These are phyloP conservation scores for Camptogramma bilineatum DNA, from an alignment of 2,888 invertebrate genomes.

Conservation along the genomic window DNA sequence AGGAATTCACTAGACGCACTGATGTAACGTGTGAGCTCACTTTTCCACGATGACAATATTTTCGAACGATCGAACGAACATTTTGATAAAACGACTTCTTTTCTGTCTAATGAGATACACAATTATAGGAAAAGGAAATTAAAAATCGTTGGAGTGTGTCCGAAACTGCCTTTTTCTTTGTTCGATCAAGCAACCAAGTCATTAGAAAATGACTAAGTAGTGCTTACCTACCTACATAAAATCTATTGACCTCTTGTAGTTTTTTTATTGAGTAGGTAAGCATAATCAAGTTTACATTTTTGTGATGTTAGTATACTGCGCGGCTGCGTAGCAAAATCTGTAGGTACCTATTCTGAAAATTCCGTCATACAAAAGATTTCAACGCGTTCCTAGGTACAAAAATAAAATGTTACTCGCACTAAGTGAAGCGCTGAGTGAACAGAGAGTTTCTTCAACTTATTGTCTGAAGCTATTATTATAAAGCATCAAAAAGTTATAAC, in stretches of 20 bases:
- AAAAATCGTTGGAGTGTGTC: constrained; percentile 31
- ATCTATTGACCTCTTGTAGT: too few relatives aligned
- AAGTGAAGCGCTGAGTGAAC: background rate
- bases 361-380: background rate
- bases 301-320: too few relatives aligned
- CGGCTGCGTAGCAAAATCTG: too few relatives aligned
- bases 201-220: constrained; percentile 19
- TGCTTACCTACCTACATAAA: background rate
- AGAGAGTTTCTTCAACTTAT: background rate
- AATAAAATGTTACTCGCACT: background rate
- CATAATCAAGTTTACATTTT: too few relatives aligned
- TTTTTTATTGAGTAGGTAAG: too few relatives aligned
- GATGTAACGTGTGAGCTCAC: too few relatives aligned
- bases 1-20: too few relatives aligned
- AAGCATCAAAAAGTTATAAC: constrained; percentile 22
- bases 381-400: background rate
- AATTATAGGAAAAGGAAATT: constrained; percentile 38
- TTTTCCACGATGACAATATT: too few relatives aligned
- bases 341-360: background rate
- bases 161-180: constrained; percentile 19
- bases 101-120: constrained; percentile 35
- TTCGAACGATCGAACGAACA: too few relatives aligned
- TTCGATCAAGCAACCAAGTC: constrained; percentile 19
- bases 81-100: too few relatives aligned
- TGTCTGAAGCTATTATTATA: constrained; percentile 2